A percentile compares a stretch with the other conserved stretches of the same genome.
These are phyloP conservation scores for Hepsetus odoe DNA, from an alignment of 2,113 vertebrate genomes.

Conservation along the genomic window DNA sequence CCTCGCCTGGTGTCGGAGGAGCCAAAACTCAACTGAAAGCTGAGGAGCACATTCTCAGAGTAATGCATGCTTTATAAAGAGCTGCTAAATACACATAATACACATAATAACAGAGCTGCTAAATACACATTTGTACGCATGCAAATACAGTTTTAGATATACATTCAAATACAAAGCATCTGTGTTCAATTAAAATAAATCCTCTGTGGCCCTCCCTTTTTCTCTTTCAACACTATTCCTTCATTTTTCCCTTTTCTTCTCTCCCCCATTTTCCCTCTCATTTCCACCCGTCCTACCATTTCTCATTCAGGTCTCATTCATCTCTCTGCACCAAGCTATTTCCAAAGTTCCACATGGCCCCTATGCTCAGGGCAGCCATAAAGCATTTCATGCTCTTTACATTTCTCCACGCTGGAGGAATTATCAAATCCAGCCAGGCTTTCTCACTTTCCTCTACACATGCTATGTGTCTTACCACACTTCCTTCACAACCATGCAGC, in stretches of 20 bases:
- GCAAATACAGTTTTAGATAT: background rate
- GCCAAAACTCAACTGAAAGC: conserved; percentile 81
- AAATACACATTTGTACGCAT: background rate
- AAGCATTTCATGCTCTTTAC: conserved; percentile 46
- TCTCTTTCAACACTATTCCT: background rate
- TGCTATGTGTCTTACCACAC: background rate
- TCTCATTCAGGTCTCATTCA: conserved; percentile 15
- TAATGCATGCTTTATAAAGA: conserved; percentile 58
- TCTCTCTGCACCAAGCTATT: conserved; percentile 53
- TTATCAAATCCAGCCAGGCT: background rate
- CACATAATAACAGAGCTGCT: background rate
- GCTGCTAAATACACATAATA: background rate
- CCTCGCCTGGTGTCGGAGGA: conserved; percentile 89
- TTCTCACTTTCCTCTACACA: background rate
- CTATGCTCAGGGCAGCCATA: conserved; percentile 43
- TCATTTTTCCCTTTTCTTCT: background rate
- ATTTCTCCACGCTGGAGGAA: conserved; percentile 12
- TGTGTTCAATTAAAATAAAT: background rate
- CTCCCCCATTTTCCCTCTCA: conserved; percentile 14
- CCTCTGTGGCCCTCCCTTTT: background rate
- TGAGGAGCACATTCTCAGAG: conserved; percentile 90
- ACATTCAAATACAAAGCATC: background rate
- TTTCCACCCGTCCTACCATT: background rate
- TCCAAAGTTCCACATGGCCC: conserved; percentile 55
- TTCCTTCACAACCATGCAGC: background rate